These are phyloP conservation scores for Nomada hirtipes DNA, from an alignment of 2,888 invertebrate genomes.

Conservation along the genomic window DNA sequence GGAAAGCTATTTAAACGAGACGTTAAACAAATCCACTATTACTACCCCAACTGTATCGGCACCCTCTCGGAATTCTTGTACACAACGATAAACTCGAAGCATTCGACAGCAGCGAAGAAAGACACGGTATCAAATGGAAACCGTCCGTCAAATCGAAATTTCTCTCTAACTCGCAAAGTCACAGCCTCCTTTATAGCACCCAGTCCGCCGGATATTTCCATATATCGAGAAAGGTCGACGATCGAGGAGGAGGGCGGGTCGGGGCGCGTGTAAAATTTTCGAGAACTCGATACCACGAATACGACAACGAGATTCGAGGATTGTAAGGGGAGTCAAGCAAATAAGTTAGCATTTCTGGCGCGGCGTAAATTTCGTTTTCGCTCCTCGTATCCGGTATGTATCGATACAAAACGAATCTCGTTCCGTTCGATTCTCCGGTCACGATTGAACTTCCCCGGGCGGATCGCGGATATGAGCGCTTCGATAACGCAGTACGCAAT, in stretches of 20 bases:
- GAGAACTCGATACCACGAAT: background rate
- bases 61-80: too few species aligned
- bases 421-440: background rate
- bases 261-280: background rate
- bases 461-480: background rate
- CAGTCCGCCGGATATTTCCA: background rate
- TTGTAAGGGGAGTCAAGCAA: background rate
- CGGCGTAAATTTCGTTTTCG: constrained; percentile 1
- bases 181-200: background rate
- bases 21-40: too few species aligned
- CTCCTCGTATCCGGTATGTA: background rate
- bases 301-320: background rate
- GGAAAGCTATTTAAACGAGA: too few species aligned
- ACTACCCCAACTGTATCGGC: too few species aligned
- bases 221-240: background rate
- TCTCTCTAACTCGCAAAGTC: background rate
- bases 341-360: background rate
- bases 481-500: background rate
- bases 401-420: background rate
- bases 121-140: too few species aligned
- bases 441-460: background rate
- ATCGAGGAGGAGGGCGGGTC: background rate
- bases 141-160: background rate
- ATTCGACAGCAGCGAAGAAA: too few species aligned
- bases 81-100: too few species aligned